These are phyloP conservation scores for Semaprochilodus insignis DNA, from an alignment of 2,797 vertebrate genomes.

Conservation along the genomic window DNA sequence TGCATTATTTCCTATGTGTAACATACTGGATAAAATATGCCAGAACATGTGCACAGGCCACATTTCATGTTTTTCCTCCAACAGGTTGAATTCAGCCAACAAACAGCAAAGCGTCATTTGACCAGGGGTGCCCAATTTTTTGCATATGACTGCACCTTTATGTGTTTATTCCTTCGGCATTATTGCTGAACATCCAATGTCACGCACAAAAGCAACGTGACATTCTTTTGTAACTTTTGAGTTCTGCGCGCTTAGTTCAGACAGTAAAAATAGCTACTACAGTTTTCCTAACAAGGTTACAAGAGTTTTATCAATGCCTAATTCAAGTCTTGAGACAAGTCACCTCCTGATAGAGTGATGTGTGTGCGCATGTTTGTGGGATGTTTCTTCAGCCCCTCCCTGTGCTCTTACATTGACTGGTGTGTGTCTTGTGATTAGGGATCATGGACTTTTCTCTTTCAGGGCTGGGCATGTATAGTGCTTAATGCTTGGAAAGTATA, in stretches of 20 bases:
- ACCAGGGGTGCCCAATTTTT: no score
- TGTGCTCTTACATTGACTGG: conserved; percentile 46
- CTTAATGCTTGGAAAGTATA: not conserved
- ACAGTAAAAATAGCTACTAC: conserved; percentile 31
- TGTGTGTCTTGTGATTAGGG: conserved; percentile 61
- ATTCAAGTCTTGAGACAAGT: conserved; percentile 54
- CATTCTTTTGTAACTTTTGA: not conserved
- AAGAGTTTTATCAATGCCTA: conserved; percentile 36
- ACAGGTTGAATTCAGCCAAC: no score
- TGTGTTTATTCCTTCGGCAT: not conserved
- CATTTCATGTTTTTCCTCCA: no score
- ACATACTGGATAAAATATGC: no score
- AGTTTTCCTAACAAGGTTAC: conserved; percentile 14
- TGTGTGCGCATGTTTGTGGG: conserved; percentile 11
- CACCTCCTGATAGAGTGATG: conserved; percentile 25
- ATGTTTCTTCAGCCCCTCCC: conserved; percentile 15
- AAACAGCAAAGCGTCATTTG: no score
- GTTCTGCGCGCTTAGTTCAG: not conserved
- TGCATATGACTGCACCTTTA: not conserved
- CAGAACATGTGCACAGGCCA: no score
- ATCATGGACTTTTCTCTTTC: conserved; percentile 32
- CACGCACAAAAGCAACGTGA: not conserved
- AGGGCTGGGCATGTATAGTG: not conserved
- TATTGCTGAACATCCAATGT: not conserved
- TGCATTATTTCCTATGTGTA: no score